Base-by-base conservation (phyloP, 2,797 vertebrate species). In the Microctenopoma stevenorrisi region DNA sequence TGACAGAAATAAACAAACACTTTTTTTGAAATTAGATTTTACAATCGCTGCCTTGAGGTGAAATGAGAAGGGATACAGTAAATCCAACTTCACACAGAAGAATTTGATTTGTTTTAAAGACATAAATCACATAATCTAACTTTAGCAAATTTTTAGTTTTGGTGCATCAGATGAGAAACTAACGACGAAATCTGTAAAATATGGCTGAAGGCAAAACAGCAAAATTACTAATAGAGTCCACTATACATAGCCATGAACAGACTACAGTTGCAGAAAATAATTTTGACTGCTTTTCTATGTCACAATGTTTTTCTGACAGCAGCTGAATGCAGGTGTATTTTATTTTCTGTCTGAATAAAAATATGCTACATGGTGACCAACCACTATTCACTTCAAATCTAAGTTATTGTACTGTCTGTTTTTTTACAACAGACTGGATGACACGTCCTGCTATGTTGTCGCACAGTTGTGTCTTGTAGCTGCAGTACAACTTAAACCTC, bases 1-100 rank as follows among this genome's bases (percentile, higher is more conserved):
- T 81, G 22, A 59, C 25, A 69, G 52, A 60, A 58, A 40, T 14
- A 71, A 60, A 64, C 46, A 68, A 59, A 64, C 46, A 56, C 25
- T 68, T 56, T 52, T 8, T 13, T 35, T 3, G 18, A 58, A 60
- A 54, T 47, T 26, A n/a, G 7, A 48, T 69, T 53, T 30, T 67
- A 15, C n/a, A 51, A 67, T n/a, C 26, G 46, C 59, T 77, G 49
- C 71, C 12, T 64, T 64, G 46, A 77, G 49, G 40, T 53, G 46
- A 70, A 71, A 60, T 9, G 4, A 2, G 58, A 22, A 46, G 42
- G 33, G 40, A 4, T 67, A 22, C 22, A 22, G 22, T 22, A 33
- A 68, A 60, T 37, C 35, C 37, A 68, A 58, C 46, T 37, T 50
- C 43, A 74, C 54, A 50, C 64, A 65, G 46, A 11, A 65, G 40